These are phyloP conservation scores for Etheostoma nigrum DNA, from an alignment of 2,797 vertebrate genomes.

Conservation along the genomic window DNA sequence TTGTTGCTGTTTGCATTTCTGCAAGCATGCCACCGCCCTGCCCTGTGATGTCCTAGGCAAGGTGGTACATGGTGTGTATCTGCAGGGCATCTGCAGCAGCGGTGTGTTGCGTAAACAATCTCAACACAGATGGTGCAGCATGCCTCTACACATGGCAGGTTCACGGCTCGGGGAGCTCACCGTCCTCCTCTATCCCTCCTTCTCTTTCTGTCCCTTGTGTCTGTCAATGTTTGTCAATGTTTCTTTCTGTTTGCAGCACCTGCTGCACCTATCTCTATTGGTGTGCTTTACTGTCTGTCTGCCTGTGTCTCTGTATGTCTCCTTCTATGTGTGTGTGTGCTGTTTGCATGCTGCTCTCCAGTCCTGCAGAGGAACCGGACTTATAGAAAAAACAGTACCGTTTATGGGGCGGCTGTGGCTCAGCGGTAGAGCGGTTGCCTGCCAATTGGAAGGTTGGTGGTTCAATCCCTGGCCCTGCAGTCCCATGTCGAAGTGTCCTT, in stretches of 20 bases:
- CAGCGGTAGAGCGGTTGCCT: no score
- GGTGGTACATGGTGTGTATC: slow-evolving; percentile 49
- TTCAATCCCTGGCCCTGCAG: no score
- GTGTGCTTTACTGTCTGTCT: slow-evolving; percentile 3
- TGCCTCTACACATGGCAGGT: slow-evolving; percentile 63
- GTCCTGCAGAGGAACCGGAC: neutral
- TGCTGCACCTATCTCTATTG: slow-evolving; percentile 34
- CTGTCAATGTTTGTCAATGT: slow-evolving; percentile 52
- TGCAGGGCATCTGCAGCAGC: slow-evolving; percentile 54
- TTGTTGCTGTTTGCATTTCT: slow-evolving; percentile 42
- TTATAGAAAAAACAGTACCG: neutral
- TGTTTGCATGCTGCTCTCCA: neutral
- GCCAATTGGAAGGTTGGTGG: no score
- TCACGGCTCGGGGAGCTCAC: slow-evolving; percentile 54
- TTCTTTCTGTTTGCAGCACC: slow-evolving; percentile 47
- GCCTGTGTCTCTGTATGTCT: slow-evolving; percentile 5
- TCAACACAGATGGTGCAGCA: slow-evolving; percentile 73
- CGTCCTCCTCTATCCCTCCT: slow-evolving; percentile 36
- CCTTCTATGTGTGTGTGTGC: neutral
- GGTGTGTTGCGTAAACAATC: slow-evolving; percentile 69
- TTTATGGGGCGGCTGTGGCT: no score
- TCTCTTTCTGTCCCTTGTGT: slow-evolving; percentile 30
- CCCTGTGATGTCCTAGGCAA: slow-evolving; percentile 49
- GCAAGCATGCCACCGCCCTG: slow-evolving; percentile 35
- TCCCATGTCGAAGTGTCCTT: no score